Conservation (phyloP, 2,113 vertebrate genomes). For the Cyprichromis sp. region DNA sequence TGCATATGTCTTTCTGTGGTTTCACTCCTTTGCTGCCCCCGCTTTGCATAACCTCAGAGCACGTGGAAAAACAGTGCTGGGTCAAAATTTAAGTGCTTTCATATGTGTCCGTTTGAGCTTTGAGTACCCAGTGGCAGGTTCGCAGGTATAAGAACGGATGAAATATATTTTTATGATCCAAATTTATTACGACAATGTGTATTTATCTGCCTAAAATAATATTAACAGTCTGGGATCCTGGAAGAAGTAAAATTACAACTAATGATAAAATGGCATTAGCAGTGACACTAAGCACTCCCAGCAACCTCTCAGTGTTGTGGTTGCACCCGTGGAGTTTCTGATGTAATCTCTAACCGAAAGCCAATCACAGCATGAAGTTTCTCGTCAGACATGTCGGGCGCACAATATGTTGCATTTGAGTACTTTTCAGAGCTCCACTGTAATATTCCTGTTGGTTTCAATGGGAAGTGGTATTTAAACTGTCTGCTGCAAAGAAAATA, state of each 20-base stretch:
- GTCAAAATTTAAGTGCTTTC: not conserved
- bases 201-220: not conserved
- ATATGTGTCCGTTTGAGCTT: not conserved
- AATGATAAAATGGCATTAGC: not conserved
- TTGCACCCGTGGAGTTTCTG: constrained; percentile 6
- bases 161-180: not conserved
- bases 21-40: not conserved
- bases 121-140: not conserved
- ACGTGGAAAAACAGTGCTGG: not conserved
- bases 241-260: not conserved
- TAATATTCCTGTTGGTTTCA: not conserved
- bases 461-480: not conserved
- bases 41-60: not conserved
- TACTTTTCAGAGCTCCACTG: not conserved
- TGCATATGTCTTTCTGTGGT: not conserved
- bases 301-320: not conserved
- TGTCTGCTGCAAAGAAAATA: not conserved
- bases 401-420: not conserved
- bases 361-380: constrained; percentile 19
- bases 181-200: not conserved
- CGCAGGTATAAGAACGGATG: not conserved
- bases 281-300: not conserved
- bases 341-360: constrained; percentile 1
- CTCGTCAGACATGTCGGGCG: not conserved
- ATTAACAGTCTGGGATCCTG: not conserved